Base-by-base conservation (phyloP, 2,888 invertebrate genomes). In the Bellardia bayeri region DNA sequence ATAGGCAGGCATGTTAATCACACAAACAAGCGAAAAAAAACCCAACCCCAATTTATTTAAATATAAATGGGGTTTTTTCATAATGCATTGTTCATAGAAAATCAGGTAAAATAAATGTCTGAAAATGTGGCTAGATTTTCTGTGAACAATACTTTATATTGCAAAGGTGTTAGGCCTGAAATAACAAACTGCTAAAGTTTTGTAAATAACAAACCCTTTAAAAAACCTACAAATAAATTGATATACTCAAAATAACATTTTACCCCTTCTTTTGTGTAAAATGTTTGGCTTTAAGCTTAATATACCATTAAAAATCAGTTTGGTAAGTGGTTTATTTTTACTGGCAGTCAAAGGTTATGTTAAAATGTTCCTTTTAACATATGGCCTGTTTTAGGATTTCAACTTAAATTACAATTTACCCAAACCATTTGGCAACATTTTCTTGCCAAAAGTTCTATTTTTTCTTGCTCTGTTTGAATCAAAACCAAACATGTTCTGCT, bases 401-500 rank as follows among this genome's bases (percentile, higher is more conserved):
- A 23, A 30, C 40, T 45, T 45, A 45, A 40, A 23, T 66, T 45
- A 66, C 23, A 66, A 66, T 42, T 11, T 45, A 23, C 45, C 23
- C 23, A 45, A 45, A 45, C 33, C 33, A 14, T 61, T 33, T 30
- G 4, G 11, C 2, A 61, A 45, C 16, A 23, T 45, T 45, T 66
- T 45, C 23, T 45, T 37, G 63, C 37, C 33, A 33, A 33, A 2
- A 37, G 45, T 13, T 13, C 45, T 11, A 2, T 45, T 13, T 14
- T 63, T 14, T 40, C 40, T 63, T 11, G 14, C n/a, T 14, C 4
- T 13, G 8, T 7, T 14, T 33, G 37, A 61, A 61, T 61, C 61
- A 61, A 61, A 61, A 61, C 61, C 33, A 33, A 37, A 61, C 33
- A 61, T 61, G 61, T 61, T 30, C 33, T 61, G 13, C 14, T 30